These are phyloP conservation scores for Nephila pilipes DNA, from an alignment of 1,140 invertebrate species.

Conservation along the genomic window DNA sequence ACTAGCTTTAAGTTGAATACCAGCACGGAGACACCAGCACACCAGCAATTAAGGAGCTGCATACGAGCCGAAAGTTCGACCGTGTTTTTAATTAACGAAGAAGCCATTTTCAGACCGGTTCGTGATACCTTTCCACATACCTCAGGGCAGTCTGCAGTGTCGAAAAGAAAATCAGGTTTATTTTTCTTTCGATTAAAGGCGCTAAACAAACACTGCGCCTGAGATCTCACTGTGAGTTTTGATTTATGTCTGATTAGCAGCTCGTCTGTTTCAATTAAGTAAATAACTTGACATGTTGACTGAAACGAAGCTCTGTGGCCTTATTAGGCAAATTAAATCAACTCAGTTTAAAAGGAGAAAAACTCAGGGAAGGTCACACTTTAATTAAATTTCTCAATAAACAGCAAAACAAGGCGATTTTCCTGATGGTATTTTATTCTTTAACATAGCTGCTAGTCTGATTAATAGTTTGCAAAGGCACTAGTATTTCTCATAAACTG, in stretches of 20 bases:
- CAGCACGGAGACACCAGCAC: neutral
- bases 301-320: conserved; percentile 56
- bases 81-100: conserved; percentile 69
- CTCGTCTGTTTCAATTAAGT: conserved; percentile 75
- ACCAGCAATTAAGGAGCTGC: conserved; percentile 48
- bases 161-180: conserved; percentile 64
- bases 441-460: conserved; percentile 6
- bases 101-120: conserved; percentile 43
- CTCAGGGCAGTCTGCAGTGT: conserved; percentile 5
- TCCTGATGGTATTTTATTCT: neutral
- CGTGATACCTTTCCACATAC: conserved; percentile 16
- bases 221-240: conserved; percentile 47
- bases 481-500: conserved; percentile 14
- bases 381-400: conserved; percentile 75
- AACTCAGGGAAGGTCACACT: conserved; percentile 31
- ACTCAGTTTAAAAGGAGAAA: conserved; percentile 58
- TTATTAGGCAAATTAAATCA: conserved; percentile 75
- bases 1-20: neutral
- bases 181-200: conserved; percentile 73
- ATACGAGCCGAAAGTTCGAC: conserved; percentile 28
- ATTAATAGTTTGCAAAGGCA: conserved; percentile 50
- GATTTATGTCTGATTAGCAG: conserved; percentile 74
- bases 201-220: conserved; percentile 49
- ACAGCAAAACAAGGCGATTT: conserved; percentile 55
- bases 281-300: conserved; percentile 74